Conservation (phyloP, 2,888 invertebrate genomes). For the Saturnia japonica region DNA sequence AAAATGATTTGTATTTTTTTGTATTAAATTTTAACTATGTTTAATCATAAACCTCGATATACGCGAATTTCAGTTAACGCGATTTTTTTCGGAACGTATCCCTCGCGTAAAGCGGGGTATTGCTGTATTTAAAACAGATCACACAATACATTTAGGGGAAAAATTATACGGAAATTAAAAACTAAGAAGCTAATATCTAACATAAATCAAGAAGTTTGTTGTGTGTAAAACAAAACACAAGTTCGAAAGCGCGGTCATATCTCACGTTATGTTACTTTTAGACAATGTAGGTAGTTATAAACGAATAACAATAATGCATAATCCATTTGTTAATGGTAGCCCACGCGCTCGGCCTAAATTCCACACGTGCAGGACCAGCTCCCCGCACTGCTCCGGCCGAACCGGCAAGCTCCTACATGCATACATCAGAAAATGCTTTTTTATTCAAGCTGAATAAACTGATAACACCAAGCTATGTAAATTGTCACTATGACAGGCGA, state of each 20-base stretch:
- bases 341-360: not conserved
- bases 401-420: too few species aligned
- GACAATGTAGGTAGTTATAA: not conserved
- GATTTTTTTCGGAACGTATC: too few species aligned
- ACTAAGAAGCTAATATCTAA: not conserved
- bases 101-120: too few species aligned
- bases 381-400: not conserved
- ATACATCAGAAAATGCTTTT: not conserved
- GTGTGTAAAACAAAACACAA: not conserved
- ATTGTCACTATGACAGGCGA: not conserved
- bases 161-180: not conserved
- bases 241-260: not conserved
- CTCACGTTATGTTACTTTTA: slow-evolving; percentile 7
- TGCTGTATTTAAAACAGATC: not conserved
- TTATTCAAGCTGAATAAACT: not conserved
- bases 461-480: not conserved
- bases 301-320: slow-evolving; percentile 9
- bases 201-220: not conserved
- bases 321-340: slow-evolving; percentile 9
- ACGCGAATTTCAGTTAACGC: too few species aligned
- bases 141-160: not conserved
- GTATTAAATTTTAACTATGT: too few species aligned
- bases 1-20: too few species aligned
- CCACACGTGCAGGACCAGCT: not conserved
- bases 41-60: too few species aligned